Base-by-base conservation (phyloP, 2,797 vertebrate genomes). In the Tympanoctomys barrerae region DNA sequence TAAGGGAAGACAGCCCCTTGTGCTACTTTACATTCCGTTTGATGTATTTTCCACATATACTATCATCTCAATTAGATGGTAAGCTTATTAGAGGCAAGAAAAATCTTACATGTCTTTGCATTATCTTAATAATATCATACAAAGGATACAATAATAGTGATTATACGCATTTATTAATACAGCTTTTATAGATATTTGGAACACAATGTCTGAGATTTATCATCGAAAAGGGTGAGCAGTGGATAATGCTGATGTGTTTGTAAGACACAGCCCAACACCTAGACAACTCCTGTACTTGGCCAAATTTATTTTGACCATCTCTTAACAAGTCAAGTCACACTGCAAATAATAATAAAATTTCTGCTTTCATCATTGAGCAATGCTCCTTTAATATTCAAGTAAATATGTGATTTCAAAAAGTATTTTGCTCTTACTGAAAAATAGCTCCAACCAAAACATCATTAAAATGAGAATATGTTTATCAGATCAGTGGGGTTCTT, bases 381-480 rank as follows among this genome's bases (percentile, higher is more conserved):
- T 21, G 79, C 87, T 94, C 54, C 87, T 97, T 95, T 59, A 94
- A 14, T 92, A 97, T 96, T 97, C 33, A 97, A 96, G 94, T 52
- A 96, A 39, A 78, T 88, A 97, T 92, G n/a, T 16, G 88, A n/a
- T 89, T 78, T 92, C 82, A 84, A 19, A 33, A 97, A 96, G 26
- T 42, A 89, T 82, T 96, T 95, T 95, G 71, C 70, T 73, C 83
- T 86, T 95, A 96, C 87, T 97, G 84, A 93, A 95, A 98, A 98
- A 96, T 75, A 80, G 83, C 91, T 88, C 54, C 83, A 94, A 91
- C 81, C 49, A 94, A 97, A 96, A 36, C 24, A 91, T 95, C 24
- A n/a, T 93, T 93, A 97, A 97, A 77, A 96, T 52, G 62, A 94
- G 96, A 95, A 91, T 39, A 93, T 95, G 6, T 7, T 92, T 92